phyloP scores from a whole-genome alignment of 2,888 invertebrate genomes.

The Gonocerus acuteangulatus region DNA sequence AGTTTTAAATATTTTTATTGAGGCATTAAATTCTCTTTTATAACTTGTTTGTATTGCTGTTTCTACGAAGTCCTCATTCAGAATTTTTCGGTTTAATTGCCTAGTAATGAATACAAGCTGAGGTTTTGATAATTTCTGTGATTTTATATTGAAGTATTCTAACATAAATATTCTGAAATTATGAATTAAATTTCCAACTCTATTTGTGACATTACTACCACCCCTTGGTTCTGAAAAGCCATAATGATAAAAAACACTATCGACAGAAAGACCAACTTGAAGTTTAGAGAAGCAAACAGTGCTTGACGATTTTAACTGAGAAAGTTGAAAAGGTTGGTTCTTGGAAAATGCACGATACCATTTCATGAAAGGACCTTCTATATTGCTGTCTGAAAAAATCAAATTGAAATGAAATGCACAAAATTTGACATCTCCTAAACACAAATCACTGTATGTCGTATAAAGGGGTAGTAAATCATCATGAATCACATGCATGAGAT shows the following conservation, averaged over 20 bases:
- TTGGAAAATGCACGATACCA: conserved; percentile 43
- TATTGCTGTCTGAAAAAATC: conserved; percentile 41
- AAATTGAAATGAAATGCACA: conserved; percentile 39
- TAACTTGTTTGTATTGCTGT: conserved; percentile 36
- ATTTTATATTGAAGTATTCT: conserved; percentile 31
- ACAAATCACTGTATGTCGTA: conserved; percentile 41
- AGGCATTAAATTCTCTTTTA: not conserved
- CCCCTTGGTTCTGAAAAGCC: conserved; percentile 46
- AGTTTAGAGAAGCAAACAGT: conserved; percentile 43
- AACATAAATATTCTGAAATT: conserved; percentile 39
- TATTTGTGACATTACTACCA: conserved; percentile 39
- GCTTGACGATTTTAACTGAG: conserved; percentile 34
- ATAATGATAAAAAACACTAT: conserved; percentile 47
- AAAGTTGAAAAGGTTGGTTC: conserved; percentile 37
- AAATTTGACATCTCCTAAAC: conserved; percentile 34
- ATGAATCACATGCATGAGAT: conserved; percentile 50
- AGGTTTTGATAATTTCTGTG: not conserved
- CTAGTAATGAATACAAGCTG: conserved; percentile 39
- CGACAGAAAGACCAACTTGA: conserved; percentile 43
- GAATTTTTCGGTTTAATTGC: conserved; percentile 44
- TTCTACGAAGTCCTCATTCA: conserved; percentile 45
- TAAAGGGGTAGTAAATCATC: conserved; percentile 48
- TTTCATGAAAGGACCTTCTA: conserved; percentile 39
- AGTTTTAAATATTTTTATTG: conserved; percentile 5
- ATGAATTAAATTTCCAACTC: conserved; percentile 37